Conservation (phyloP, 2,113 vertebrate species). For the Lepisosteus osseus region DNA sequence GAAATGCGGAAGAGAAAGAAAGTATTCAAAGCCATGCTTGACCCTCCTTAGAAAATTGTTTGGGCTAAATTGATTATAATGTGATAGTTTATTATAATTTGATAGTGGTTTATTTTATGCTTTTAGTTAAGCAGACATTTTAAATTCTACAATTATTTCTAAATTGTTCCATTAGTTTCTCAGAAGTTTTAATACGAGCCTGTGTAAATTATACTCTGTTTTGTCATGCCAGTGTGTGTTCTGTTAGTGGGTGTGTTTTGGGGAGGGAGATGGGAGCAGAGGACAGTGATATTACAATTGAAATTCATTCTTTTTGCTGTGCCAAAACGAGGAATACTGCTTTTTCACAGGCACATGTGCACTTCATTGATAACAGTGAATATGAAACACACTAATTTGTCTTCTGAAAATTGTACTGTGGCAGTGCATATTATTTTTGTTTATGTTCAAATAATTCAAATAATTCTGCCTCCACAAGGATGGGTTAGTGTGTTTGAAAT, state of each 20-base stretch:
- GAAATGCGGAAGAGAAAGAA: too few species aligned
- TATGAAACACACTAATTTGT: conserved; percentile 31
- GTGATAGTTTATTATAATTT: too few species aligned
- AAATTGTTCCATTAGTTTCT: too few species aligned
- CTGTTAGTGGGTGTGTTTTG: too few species aligned
- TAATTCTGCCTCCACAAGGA: conserved; percentile 16
- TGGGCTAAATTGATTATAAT: neutral
- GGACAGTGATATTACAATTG: too few species aligned
- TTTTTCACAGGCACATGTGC: conserved; percentile 29
- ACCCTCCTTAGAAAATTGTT: neutral
- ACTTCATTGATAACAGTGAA: conserved; percentile 32
- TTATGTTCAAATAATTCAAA: conserved; percentile 35
- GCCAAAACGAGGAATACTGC: conserved; percentile 33
- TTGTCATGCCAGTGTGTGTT: too few species aligned
- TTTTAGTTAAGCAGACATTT: too few species aligned
- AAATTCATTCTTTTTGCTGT: conserved; percentile 15
- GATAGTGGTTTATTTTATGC: too few species aligned
- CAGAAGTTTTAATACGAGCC: neutral
- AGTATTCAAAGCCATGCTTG: too few species aligned
- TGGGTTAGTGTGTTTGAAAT: neutral
- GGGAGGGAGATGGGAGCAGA: too few species aligned
- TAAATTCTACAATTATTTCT: too few species aligned
- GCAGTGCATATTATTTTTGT: conserved; percentile 14
- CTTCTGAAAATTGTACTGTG: conserved; percentile 23
- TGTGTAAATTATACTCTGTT: too few species aligned